Evolutionary conservation across 2,113 vertebrate genomes (phyloP).

Genomic region (Silurus meridionalis): DNA sequence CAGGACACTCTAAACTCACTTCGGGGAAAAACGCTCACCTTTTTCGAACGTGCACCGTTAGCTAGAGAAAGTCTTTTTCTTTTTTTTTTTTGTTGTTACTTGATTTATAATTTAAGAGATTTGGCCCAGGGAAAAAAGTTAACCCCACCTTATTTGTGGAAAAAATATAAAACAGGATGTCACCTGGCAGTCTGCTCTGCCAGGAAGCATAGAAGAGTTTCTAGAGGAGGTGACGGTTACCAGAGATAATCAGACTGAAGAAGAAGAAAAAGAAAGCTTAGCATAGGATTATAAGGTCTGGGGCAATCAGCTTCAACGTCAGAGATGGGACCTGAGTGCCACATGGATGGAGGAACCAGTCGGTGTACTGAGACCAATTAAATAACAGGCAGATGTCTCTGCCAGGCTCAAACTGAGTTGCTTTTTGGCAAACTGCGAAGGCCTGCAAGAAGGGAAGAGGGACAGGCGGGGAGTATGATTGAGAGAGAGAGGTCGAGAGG

Average conservation of each 20-base stretch:
- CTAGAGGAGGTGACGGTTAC: not conserved
- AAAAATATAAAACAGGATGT: conserved; percentile 3
- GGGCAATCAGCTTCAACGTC: not conserved
- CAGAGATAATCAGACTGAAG: not conserved
- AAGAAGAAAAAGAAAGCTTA: not conserved
- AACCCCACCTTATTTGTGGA: conserved; percentile 8
- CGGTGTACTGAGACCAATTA: conserved; percentile 43
- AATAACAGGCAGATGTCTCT: conserved; percentile 21
- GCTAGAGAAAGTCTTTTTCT: not conserved
- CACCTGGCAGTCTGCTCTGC: not conserved
- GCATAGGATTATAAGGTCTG: not conserved
- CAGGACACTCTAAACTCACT: not conserved
- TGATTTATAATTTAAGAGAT: conserved; percentile 34
- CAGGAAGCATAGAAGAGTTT: not conserved
- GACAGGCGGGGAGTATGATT: not conserved
- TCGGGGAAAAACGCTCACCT: not conserved
- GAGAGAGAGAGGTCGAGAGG: not conserved
- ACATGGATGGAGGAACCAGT: conserved; percentile 11
- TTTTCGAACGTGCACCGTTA: conserved; percentile 9
- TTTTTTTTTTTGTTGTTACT: not conserved
- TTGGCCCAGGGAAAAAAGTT: not conserved
- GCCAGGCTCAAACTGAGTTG: not conserved
- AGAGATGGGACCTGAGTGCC: not conserved
- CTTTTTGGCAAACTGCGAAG: conserved; percentile 34
- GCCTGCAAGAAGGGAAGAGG: conserved; percentile 9